These are phyloP conservation scores for Malthinus seriepunctatus DNA, from an alignment of 2,888 invertebrate species.

Conservation along the genomic window DNA sequence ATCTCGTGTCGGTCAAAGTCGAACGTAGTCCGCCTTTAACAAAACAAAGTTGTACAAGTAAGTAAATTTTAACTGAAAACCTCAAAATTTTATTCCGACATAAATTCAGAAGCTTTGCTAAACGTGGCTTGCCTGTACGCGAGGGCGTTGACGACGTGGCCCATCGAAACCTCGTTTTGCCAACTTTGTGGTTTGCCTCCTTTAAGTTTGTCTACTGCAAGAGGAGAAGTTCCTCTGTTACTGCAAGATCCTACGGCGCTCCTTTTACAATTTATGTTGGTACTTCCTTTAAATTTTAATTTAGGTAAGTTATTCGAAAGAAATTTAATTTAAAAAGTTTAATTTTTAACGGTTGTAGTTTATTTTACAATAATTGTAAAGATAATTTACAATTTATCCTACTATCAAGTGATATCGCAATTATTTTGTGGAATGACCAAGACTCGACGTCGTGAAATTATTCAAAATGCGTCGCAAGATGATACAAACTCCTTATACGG, in stretches of 20 bases:
- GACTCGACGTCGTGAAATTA: conserved; percentile 61
- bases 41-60: conserved; percentile 79
- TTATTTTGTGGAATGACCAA: conserved; percentile 71
- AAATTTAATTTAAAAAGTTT: neutral
- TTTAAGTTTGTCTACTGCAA: conserved; percentile 46
- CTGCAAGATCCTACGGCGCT: conserved; percentile 85
- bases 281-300: conserved; percentile 84
- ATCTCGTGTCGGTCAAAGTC: conserved; percentile 56
- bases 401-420: conserved; percentile 86
- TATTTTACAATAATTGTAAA: conserved; percentile 88
- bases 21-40: conserved; percentile 67
- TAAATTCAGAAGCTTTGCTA: conserved; percentile 75
- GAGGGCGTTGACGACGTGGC: conserved; percentile 69
- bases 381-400: conserved; percentile 84
- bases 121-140: conserved; percentile 88
- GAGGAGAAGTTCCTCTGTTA: conserved; percentile 77
- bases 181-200: conserved; percentile 57
- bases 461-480: conserved; percentile 36
- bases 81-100: conserved; percentile 32
- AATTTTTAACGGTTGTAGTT: conserved; percentile 58
- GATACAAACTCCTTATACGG: conserved; percentile 50
- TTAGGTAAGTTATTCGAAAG: conserved; percentile 66
- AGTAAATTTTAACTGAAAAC: conserved; percentile 30
- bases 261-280: conserved; percentile 82
- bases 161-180: conserved; percentile 58